phyloP scores from a whole-genome alignment of 2,888 invertebrate species.

The Dolichomitus sp. region DNA sequence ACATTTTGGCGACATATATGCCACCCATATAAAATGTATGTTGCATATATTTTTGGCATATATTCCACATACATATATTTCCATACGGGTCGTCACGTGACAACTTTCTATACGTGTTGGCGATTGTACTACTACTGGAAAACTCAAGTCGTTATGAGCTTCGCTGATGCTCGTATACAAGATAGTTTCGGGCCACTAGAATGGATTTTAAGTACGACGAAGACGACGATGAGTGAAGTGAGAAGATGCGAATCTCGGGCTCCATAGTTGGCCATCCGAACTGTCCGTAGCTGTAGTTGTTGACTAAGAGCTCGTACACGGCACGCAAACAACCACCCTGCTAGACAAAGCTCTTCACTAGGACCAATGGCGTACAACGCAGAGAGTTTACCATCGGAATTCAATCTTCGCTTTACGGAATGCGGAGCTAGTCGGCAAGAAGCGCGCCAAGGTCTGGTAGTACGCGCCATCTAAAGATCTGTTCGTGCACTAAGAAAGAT shows the following conservation, averaged over 20 bases:
- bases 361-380: neutral
- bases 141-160: neutral
- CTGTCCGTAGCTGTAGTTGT: conserved; percentile 21
- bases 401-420: conserved; percentile 57
- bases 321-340: neutral
- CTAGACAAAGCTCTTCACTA: conserved; percentile 8
- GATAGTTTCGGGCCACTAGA: conserved; percentile 8
- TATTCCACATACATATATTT: no score
- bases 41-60: no score
- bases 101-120: neutral
- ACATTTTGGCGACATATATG: no score
- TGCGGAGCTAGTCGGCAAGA: conserved; percentile 37
- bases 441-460: conserved; percentile 28
- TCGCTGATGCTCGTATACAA: neutral
- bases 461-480: neutral
- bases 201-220: conserved; percentile 1
- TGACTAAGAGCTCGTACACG: conserved; percentile 5
- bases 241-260: conserved; percentile 35
- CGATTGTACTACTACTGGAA: neutral
- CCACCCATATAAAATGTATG: no score
- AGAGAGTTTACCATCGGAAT: conserved; percentile 62
- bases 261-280: conserved; percentile 18
- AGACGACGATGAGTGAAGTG: neutral
- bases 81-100: neutral
- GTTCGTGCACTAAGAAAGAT: no score